A percentile compares a stretch with the other conserved stretches of the same genome.
These are phyloP conservation scores for Lanius collurio DNA, from an alignment of 2,113 vertebrate species.

Conservation along the genomic window DNA sequence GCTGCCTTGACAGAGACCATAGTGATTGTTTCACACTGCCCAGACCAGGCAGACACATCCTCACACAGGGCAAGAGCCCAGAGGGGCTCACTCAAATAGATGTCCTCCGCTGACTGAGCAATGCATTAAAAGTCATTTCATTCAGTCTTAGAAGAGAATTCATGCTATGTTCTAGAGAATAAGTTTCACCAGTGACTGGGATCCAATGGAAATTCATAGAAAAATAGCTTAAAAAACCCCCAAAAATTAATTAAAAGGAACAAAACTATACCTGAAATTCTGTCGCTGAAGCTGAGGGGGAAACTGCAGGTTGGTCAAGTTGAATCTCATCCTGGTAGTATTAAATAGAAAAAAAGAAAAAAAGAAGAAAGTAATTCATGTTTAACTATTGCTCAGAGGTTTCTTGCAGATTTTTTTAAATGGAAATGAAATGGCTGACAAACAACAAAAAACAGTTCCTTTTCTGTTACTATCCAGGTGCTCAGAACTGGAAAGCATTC, in stretches of 20 bases:
- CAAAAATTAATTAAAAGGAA: background rate
- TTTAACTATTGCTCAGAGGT: background rate
- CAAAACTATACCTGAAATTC: constrained; percentile 44
- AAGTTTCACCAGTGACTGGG: background rate
- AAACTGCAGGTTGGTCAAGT: constrained; percentile 56
- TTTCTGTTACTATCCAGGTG: constrained; percentile 42
- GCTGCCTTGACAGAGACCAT: background rate
- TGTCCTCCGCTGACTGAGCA: background rate
- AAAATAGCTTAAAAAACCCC: background rate
- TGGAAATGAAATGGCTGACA: constrained; percentile 15
- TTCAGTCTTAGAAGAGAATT: background rate
- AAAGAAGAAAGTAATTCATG: background rate
- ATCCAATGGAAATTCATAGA: background rate
- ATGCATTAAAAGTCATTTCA: background rate
- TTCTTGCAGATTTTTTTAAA: background rate
- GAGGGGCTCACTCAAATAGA: background rate
- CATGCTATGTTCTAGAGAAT: background rate
- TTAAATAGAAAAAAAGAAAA: background rate
- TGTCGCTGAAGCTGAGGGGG: background rate
- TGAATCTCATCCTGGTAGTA: constrained; percentile 71
- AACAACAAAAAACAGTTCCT: background rate
- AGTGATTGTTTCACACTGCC: background rate
- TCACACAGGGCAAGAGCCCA: background rate
- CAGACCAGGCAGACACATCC: background rate
- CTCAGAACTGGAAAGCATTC: constrained; percentile 3